Evolutionary conservation across 2,888 invertebrate genomes (phyloP), one percentile per base, ranked within the genome.

Genomic region (Pardosa pseudoannulata): DNA sequence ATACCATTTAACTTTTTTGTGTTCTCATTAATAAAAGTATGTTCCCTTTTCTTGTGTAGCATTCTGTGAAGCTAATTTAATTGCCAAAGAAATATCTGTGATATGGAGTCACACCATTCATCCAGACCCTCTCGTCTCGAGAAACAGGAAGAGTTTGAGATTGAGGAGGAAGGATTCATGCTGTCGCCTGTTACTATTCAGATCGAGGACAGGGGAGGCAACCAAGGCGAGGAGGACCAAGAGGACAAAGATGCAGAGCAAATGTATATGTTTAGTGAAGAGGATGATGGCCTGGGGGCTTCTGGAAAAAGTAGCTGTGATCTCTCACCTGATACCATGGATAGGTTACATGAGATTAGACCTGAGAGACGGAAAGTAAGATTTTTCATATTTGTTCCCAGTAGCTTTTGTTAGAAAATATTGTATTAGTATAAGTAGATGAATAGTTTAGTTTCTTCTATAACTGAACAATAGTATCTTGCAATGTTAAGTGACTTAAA

Each of bases 91-190:
- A 65, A 68, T 81, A 81, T 81, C 81, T 81, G 81, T 81, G 81
- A 81, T 81, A 87, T 87, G 87, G 87, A 88, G 65, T 36, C 70
- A 39, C 83, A 79, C 64, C 80, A 68, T 62, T 32, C 72, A 62
- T 73, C 67, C 68, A 75, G 88, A 68, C 83, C 79, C 36, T 80
- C 88, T 72, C 86, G 88, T 41, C 78, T 88, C 23, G 85, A 85
- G 62, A 88, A 88, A 56, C 88, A 88, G 50, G 88, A 88, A 39
- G 86, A 88, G 39, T 79, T 88, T 86, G 88, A 88, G 27, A 73
- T 74, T 23, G 88, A 88, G 41, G 88, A 88, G 64, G 86, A 86
- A 65, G 62, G 67, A 13, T 81, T 41, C 65, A 76, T 88, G 70
- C 78, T 86, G 36, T 86, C 86, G 50, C 88, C 88, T 56, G 86